phyloP scores from a whole-genome alignment of 2,888 invertebrate genomes.

The Pharmacophagus antenor region DNA sequence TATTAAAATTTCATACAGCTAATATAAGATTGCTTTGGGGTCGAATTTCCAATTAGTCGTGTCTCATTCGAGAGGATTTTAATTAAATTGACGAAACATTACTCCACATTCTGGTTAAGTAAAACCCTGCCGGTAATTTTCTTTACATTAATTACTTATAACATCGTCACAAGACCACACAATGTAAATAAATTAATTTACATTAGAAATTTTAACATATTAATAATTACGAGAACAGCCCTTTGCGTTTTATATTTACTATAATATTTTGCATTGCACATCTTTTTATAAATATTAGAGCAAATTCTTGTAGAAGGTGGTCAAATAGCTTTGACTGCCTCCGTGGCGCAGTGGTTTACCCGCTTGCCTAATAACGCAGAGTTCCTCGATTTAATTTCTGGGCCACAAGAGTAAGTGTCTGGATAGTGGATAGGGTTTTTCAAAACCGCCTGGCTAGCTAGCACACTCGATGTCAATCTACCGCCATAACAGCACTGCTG shows the following conservation, averaged over 20 bases:
- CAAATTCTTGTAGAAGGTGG: too few relatives aligned
- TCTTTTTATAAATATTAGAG: too few relatives aligned
- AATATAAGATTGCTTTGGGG: constrained; percentile 14
- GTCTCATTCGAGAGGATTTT: constrained; percentile 10
- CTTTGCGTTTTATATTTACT: neutral
- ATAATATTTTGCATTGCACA: too few relatives aligned
- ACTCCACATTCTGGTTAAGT: constrained; percentile 4
- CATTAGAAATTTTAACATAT: neutral
- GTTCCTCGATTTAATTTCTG: too few relatives aligned
- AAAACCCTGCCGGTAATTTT: constrained; percentile 1
- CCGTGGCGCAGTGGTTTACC: too few relatives aligned
- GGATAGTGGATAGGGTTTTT: too few relatives aligned
- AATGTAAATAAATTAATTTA: neutral
- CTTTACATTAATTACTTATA: constrained; percentile 2
- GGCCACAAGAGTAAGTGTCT: too few relatives aligned
- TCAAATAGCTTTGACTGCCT: too few relatives aligned
- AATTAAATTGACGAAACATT: constrained; percentile 4
- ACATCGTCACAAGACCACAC: neutral
- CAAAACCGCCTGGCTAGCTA: too few relatives aligned
- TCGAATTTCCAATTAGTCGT: constrained; percentile 16
- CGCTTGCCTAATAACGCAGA: too few relatives aligned
- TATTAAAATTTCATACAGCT: constrained; percentile 8
- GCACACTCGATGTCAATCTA: too few relatives aligned
- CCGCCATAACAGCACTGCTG: too few relatives aligned
- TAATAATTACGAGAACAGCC: neutral